phyloP scores from a whole-genome alignment of 1,140 invertebrate species.

The Anagrus nilaparvatae region DNA sequence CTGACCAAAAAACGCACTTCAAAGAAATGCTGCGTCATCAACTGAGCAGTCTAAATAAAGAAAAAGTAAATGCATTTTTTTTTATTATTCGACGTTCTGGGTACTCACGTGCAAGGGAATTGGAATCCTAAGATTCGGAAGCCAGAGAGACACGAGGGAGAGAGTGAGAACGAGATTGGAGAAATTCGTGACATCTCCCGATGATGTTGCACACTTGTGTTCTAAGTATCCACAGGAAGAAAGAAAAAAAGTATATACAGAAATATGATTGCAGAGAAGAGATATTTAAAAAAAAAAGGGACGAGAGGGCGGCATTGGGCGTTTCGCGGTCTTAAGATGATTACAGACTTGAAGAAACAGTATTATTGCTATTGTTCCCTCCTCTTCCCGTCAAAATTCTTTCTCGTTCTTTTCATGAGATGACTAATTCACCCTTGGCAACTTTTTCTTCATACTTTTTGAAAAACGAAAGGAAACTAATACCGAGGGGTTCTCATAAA shows the following conservation, averaged over 20 bases:
- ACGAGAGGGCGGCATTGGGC: slow-evolving; percentile 40
- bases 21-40: too few species aligned
- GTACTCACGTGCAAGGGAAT: too few species aligned
- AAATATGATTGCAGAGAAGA: slow-evolving; percentile 7
- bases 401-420: neutral
- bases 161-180: neutral
- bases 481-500: too few species aligned
- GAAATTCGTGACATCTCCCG: neutral
- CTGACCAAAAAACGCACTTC: too few species aligned
- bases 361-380: slow-evolving; percentile 4
- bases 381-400: slow-evolving; percentile 1
- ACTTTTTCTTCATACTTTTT: too few species aligned
- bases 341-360: slow-evolving; percentile 35
- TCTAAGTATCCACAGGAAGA: slow-evolving; percentile 10
- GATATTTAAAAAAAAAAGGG: slow-evolving; percentile 6
- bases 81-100: too few species aligned
- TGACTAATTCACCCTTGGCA: too few species aligned
- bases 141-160: neutral
- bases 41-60: too few species aligned
- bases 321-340: slow-evolving; percentile 41
- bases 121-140: too few species aligned
- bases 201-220: slow-evolving; percentile 6
- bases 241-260: neutral
- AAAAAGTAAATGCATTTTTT: too few species aligned
- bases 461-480: too few species aligned